Evolutionary conservation across 2,797 vertebrate genomes (phyloP), one percentile per base, ranked within the genome.

Genomic region (Chromis chromis): DNA sequence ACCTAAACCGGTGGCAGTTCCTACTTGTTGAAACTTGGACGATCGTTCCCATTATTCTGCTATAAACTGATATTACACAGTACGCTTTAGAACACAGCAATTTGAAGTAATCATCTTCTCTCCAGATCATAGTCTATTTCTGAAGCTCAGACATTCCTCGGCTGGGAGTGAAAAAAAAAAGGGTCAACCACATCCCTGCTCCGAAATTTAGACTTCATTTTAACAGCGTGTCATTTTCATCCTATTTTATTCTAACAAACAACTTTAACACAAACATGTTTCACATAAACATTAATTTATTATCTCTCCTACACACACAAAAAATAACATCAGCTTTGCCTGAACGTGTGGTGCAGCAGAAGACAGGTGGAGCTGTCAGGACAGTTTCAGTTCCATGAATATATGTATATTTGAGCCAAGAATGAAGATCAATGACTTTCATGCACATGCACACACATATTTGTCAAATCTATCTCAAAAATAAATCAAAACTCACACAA

Each of bases 291-390:
- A 52, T 55, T n/a, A 22, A 9, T 24, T 53, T 1, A 5, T 52
- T 4, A 3, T 1, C 55, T 58, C 53, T 75, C 40, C 50, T 33
- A 11, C 44, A 31, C 27, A 65, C 49, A 7, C 21, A 42, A 22
- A 56, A 2, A 16, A 66, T 61, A 24, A 33, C 33, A 64, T 63
- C 66, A 54, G 69, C 33, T 27, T 68, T 8, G 1, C 44, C 21
- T n/a, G 62, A 76, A 69, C 50, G 28, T 68, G 62, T 16, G 0
- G 42, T 3, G 65, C 76, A 79, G 66, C 36, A 69, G 70, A 56
- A 59, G 67, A 89, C 82, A 86, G 81, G 79, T 89, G 84, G 81
- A 82, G 53, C 79, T 87, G 76, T 88, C 81, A 82, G 59, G 61
- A 75, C 42, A 61, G 58, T 54, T 73, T 85, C 79, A 64, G 59